phyloP scores from a whole-genome alignment of 1,140 invertebrate genomes.

The Drosophila tsacasi region DNA sequence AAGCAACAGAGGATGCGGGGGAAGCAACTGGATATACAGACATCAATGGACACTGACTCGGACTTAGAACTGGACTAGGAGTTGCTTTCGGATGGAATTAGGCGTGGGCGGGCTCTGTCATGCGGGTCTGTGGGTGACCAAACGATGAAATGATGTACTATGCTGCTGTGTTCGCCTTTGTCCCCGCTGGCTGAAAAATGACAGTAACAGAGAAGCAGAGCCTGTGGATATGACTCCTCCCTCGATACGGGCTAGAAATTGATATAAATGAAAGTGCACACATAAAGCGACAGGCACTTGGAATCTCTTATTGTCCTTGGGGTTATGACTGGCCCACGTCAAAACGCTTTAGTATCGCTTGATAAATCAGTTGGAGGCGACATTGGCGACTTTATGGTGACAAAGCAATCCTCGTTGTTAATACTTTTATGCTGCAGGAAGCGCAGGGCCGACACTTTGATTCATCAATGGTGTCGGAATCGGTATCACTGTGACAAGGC shows the following conservation, averaged over 20 bases:
- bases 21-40: conserved; percentile 39
- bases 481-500: conserved; percentile 42
- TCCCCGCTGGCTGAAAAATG: conserved; percentile 62
- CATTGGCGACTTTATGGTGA: conserved; percentile 57
- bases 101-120: conserved; percentile 21
- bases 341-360: conserved; percentile 62
- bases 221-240: conserved; percentile 1
- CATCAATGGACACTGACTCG: conserved; percentile 11
- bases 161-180: conserved; percentile 10
- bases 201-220: conserved; percentile 6
- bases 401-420: conserved; percentile 21
- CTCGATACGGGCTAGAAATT: conserved; percentile 50
- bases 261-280: conserved; percentile 74
- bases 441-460: conserved; percentile 41
- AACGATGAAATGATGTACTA: conserved; percentile 59
- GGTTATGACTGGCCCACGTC: conserved; percentile 58
- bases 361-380: conserved; percentile 66
- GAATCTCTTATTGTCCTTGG: conserved; percentile 58
- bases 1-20: conserved; percentile 39
- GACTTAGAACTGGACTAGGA: conserved; percentile 21
- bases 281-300: conserved; percentile 59
- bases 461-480: conserved; percentile 18
- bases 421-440: conserved; percentile 49
- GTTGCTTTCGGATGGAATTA: conserved; percentile 17
- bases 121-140: conserved; percentile 42